A percentile compares a stretch with the other conserved stretches of the same genome.
phyloP scores from a whole-genome alignment of 2,888 invertebrate species.

The Bimastos eiseni region DNA sequence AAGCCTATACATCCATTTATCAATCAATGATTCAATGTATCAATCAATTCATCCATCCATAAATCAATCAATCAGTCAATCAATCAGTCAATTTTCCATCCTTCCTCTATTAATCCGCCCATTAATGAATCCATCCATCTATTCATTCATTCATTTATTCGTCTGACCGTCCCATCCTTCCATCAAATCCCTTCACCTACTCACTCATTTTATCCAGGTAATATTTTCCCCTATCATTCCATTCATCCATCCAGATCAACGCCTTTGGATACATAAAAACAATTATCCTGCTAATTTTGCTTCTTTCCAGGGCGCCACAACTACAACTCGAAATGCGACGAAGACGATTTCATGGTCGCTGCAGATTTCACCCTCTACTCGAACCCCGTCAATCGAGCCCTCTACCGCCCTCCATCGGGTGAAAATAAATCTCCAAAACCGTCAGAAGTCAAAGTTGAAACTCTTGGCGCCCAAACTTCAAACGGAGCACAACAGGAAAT shows the following conservation, averaged over 20 bases:
- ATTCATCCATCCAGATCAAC: neutral
- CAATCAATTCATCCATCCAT: neutral
- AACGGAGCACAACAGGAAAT: neutral
- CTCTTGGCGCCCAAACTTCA: neutral
- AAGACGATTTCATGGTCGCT: constrained; percentile 48
- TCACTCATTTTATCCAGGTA: neutral
- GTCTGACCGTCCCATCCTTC: neutral
- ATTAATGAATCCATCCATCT: neutral
- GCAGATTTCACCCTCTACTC: constrained; percentile 51
- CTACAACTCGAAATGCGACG: constrained; percentile 28
- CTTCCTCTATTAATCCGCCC: neutral
- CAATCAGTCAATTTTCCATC: neutral
- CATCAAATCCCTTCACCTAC: neutral
- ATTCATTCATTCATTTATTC: neutral
- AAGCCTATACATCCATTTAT: too few species aligned
- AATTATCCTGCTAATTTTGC: neutral
- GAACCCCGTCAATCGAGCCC: constrained; percentile 46
- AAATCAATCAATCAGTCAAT: neutral
- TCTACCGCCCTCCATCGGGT: neutral
- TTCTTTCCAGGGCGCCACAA: neutral
- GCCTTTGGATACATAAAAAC: neutral
- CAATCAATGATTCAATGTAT: neutral
- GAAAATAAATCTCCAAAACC: neutral
- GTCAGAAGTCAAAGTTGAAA: neutral
- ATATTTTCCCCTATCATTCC: neutral